Evolutionary conservation across 2,888 invertebrate species (phyloP).

Genomic region (Euproctis similis): DNA sequence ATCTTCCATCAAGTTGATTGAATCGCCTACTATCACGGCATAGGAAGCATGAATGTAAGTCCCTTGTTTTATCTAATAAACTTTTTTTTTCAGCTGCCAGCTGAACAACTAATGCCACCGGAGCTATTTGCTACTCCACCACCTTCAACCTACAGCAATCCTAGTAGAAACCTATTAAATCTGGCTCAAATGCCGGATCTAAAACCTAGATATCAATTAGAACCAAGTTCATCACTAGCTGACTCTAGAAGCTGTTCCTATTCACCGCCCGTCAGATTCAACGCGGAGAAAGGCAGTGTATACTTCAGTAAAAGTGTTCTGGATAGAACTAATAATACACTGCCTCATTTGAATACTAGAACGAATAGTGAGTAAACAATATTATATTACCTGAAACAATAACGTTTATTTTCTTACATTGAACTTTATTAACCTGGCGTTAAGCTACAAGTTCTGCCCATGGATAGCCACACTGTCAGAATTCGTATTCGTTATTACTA

Average conservation of each 20-base stretch:
- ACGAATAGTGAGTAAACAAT: constrained; percentile 39
- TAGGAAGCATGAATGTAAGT: no score
- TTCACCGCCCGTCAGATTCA: constrained; percentile 60
- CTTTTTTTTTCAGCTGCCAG: constrained; percentile 44
- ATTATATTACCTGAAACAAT: no score
- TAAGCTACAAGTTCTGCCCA: no score
- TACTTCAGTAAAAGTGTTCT: constrained; percentile 47
- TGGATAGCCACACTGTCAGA: no score
- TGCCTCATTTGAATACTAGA: constrained; percentile 52
- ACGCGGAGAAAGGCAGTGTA: constrained; percentile 45
- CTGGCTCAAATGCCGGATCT: constrained; percentile 57
- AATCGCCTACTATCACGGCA: no score
- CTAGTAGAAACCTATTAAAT: constrained; percentile 49
- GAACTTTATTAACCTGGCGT: no score
- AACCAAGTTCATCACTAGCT: constrained; percentile 26
- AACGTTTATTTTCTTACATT: no score
- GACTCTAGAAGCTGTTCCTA: constrained; percentile 51
- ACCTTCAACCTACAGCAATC: constrained; percentile 52
- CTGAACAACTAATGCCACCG: constrained; percentile 63
- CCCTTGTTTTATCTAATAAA: no score
- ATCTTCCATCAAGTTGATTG: no score
- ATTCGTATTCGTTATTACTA: no score
- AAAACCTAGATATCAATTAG: constrained; percentile 40
- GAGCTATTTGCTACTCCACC: constrained; percentile 53
- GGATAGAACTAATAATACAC: constrained; percentile 44